phyloP scores from a whole-genome alignment of 2,113 vertebrate genomes.

The Ailuropoda melanoleuca region DNA sequence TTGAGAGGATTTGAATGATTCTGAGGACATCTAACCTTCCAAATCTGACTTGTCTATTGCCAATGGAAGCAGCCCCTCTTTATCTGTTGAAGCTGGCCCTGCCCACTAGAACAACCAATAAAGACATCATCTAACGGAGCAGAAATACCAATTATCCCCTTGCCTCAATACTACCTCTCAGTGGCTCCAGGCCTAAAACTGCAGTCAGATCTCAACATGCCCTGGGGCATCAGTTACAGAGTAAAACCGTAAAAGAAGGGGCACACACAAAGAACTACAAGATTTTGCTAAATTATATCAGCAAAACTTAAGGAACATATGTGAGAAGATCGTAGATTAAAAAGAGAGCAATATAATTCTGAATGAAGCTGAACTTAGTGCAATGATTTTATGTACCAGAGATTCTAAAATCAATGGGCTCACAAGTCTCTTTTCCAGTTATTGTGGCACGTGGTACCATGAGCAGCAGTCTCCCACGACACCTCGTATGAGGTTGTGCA shows the following conservation, averaged over 20 bases:
- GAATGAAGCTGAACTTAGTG: neutral
- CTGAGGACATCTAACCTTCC: neutral
- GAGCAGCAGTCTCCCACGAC: neutral
- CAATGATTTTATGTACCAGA: neutral
- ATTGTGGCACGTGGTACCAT: neutral
- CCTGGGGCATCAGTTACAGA: neutral
- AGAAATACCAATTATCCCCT: neutral
- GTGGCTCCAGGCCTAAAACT: neutral
- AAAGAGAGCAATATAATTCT: neutral
- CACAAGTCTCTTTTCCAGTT: neutral
- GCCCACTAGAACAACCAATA: neutral
- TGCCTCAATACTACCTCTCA: neutral
- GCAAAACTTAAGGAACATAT: neutral
- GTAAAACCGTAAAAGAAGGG: neutral
- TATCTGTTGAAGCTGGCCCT: neutral
- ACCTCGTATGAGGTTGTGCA: neutral
- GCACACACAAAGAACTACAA: neutral
- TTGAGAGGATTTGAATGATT: neutral
- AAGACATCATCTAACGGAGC: neutral
- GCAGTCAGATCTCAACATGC: neutral
- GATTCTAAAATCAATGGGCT: neutral
- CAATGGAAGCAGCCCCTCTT: neutral
- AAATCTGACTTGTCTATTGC: neutral
- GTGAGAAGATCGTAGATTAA: neutral
- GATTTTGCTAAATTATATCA: neutral